These are phyloP conservation scores for Erynnis tages DNA, from an alignment of 2,888 invertebrate genomes.

Conservation along the genomic window DNA sequence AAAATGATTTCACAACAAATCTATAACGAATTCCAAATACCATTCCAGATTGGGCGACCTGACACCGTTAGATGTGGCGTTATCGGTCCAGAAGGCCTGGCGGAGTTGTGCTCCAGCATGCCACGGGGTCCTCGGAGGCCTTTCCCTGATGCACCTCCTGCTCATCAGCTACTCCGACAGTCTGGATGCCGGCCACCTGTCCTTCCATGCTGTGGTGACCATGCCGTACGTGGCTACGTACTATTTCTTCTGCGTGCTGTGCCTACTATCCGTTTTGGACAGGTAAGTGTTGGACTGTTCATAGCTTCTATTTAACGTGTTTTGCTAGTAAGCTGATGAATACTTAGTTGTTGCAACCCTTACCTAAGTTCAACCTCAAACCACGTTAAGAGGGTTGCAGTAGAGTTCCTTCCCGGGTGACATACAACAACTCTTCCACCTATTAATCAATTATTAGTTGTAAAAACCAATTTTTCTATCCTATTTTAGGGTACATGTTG, in stretches of 20 bases:
- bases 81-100: constrained; percentile 74
- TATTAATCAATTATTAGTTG: too few relatives aligned
- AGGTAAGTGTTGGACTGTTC: constrained; percentile 65
- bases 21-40: too few relatives aligned
- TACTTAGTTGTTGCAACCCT: too few relatives aligned
- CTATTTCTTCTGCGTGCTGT: constrained; percentile 81
- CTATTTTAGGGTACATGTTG: too few relatives aligned
- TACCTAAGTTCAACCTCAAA: too few relatives aligned
- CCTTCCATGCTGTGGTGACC: constrained; percentile 72
- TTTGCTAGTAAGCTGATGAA: too few relatives aligned
- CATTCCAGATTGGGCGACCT: constrained; percentile 64
- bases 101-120: constrained; percentile 76
- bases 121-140: constrained; percentile 82
- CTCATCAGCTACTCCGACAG: constrained; percentile 79
- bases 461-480: too few relatives aligned
- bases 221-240: constrained; percentile 79
- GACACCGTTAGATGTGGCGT: constrained; percentile 78
- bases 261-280: constrained; percentile 82
- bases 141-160: constrained; percentile 81
- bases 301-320: too few relatives aligned
- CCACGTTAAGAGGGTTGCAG: too few relatives aligned
- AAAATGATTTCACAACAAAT: not conserved
- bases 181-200: constrained; percentile 68
- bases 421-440: too few relatives aligned
- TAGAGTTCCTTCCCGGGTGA: too few relatives aligned